Conservation (phyloP, 2,888 invertebrate species). For the Smittia sp. region DNA sequence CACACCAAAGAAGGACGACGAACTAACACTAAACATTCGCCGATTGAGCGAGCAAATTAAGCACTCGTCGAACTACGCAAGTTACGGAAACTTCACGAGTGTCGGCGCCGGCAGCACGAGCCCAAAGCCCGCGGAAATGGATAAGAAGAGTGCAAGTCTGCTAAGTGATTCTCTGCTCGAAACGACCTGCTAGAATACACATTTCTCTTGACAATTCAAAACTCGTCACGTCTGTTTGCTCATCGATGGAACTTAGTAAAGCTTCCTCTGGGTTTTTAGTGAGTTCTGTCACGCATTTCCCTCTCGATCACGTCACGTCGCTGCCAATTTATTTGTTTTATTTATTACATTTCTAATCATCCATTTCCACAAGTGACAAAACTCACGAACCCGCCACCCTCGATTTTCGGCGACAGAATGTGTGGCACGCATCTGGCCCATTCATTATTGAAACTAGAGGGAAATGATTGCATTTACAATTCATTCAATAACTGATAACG, state of each 20-base stretch:
- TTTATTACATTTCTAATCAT: neutral
- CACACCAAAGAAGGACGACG: slow-evolving; percentile 46
- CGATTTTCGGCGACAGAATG: too few species aligned
- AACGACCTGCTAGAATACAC: slow-evolving; percentile 32
- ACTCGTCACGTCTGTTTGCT: neutral
- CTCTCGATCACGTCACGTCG: too few species aligned
- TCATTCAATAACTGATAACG: slow-evolving; percentile 10
- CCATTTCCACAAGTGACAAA: too few species aligned
- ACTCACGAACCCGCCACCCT: neutral
- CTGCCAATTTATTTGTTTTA: slow-evolving; percentile 4
- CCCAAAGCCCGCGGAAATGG: slow-evolving; percentile 12
- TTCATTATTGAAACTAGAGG: neutral
- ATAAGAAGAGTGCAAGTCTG: slow-evolving; percentile 26
- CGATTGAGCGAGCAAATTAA: slow-evolving; percentile 51
- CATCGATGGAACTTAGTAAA: neutral
- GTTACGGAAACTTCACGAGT: slow-evolving; percentile 33
- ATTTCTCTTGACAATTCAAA: neutral
- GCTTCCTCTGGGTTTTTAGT: too few species aligned
- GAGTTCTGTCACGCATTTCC: too few species aligned
- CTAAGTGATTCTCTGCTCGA: slow-evolving; percentile 29
- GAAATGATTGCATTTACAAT: neutral
- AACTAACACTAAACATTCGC: slow-evolving; percentile 51
- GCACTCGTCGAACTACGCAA: slow-evolving; percentile 33
- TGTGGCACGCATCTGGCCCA: neutral
- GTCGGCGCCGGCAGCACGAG: neutral